Evolutionary conservation across 1,140 invertebrate species (phyloP).

Genomic region (Pseudomyrmex pallidus): DNA sequence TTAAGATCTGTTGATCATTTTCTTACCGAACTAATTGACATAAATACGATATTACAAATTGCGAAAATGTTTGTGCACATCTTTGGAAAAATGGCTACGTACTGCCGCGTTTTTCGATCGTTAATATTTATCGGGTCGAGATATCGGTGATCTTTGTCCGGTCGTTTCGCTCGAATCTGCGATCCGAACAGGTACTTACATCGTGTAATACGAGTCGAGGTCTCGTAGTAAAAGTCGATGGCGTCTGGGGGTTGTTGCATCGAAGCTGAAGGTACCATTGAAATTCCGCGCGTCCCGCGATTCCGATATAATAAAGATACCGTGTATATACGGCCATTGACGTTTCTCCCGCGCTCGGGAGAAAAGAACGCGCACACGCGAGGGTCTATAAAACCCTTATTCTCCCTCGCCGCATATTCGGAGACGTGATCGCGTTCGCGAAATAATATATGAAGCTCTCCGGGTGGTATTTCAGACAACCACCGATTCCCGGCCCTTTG

Average conservation of each 20-base stretch:
- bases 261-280: constrained; percentile 39
- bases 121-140: constrained; percentile 27
- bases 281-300: constrained; percentile 21
- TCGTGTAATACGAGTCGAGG: constrained; percentile 24
- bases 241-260: not conserved
- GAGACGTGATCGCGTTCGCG: constrained; percentile 34
- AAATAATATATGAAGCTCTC: constrained; percentile 27
- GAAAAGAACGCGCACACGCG: not conserved
- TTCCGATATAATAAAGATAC: constrained; percentile 53
- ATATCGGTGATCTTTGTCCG: constrained; percentile 14
- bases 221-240: constrained; percentile 27
- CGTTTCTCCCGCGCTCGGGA: not conserved
- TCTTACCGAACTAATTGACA: too few relatives aligned
- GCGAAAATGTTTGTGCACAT: not conserved
- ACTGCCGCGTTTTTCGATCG: not conserved
- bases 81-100: constrained; percentile 5
- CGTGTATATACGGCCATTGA: constrained; percentile 33
- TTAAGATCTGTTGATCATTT: too few relatives aligned
- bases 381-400: constrained; percentile 21
- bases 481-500: not conserved
- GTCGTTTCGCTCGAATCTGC: constrained; percentile 20
- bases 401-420: not conserved
- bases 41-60: not conserved
- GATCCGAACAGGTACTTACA: constrained; percentile 29
- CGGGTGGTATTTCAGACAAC: constrained; percentile 21